Conservation (phyloP, 2,797 vertebrate genomes). For the Neoniphon sammara region DNA sequence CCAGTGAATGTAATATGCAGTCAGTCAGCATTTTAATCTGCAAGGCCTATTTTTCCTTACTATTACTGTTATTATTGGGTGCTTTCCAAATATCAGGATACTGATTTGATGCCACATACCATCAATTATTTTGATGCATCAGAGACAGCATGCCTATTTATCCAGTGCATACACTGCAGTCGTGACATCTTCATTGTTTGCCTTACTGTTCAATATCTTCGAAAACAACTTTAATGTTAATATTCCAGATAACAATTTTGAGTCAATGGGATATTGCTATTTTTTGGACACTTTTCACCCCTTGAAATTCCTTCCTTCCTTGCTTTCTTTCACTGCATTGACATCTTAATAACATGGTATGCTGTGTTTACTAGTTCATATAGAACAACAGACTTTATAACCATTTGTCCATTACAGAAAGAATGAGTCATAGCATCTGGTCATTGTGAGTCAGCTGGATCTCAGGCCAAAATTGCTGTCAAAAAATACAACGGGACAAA, state of each 20-base stretch:
- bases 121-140: not conserved
- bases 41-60: no score
- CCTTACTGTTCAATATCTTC: not conserved
- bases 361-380: constrained; percentile 25
- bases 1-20: no score
- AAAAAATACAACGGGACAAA: constrained; percentile 36
- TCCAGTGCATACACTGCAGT: not conserved
- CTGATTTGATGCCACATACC: not conserved
- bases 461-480: constrained; percentile 6
- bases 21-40: no score
- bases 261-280: constrained; percentile 7
- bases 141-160: constrained; percentile 5
- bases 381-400: constrained; percentile 32
- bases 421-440: constrained; percentile 42
- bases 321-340: not conserved
- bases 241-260: not conserved
- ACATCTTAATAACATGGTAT: not conserved
- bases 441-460: constrained; percentile 9
- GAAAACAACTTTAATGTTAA: not conserved
- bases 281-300: constrained; percentile 22
- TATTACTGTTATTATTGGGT: constrained; percentile 47
- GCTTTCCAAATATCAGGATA: constrained; percentile 33
- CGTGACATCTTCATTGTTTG: not conserved
- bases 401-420: constrained; percentile 53
- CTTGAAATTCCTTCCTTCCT: not conserved